Conservation (phyloP, 2,113 vertebrate genomes). For the Carollia perspicillata region DNA sequence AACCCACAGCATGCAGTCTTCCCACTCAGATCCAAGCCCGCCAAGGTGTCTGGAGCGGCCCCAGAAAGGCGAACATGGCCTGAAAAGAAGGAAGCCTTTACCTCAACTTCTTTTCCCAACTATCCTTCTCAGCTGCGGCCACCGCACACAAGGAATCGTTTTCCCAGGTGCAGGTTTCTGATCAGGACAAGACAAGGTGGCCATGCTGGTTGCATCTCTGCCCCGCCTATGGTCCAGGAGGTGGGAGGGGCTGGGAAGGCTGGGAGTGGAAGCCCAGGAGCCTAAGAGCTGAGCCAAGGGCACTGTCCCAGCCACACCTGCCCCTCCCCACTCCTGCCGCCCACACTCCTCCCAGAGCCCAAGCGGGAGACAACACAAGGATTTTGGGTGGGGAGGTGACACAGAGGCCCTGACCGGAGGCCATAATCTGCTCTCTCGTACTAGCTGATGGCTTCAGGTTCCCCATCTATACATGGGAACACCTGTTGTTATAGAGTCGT, state of each 20-base stretch:
- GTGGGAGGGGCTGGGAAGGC: neutral
- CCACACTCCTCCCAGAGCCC: neutral
- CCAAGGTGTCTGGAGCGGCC: neutral
- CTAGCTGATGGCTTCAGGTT: neutral
- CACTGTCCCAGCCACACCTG: neutral
- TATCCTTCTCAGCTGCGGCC: neutral
- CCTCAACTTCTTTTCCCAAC: neutral
- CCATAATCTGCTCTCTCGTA: neutral
- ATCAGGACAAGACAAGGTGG: neutral
- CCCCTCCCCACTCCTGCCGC: neutral
- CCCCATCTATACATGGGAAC: neutral
- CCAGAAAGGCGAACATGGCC: neutral
- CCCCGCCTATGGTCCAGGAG: neutral
- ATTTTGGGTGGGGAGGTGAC: accelerated
- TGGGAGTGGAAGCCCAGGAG: neutral
- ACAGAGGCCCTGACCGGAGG: neutral
- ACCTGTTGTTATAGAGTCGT: neutral
- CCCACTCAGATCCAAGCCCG: neutral
- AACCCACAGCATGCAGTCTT: neutral
- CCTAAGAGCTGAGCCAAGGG: neutral
- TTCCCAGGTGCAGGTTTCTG: neutral
- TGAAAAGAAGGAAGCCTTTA: neutral
- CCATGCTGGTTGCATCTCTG: neutral
- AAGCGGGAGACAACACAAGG: neutral
- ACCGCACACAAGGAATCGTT: neutral